phyloP scores from a whole-genome alignment of 1,140 invertebrate genomes.

The Zophobas atratus region DNA sequence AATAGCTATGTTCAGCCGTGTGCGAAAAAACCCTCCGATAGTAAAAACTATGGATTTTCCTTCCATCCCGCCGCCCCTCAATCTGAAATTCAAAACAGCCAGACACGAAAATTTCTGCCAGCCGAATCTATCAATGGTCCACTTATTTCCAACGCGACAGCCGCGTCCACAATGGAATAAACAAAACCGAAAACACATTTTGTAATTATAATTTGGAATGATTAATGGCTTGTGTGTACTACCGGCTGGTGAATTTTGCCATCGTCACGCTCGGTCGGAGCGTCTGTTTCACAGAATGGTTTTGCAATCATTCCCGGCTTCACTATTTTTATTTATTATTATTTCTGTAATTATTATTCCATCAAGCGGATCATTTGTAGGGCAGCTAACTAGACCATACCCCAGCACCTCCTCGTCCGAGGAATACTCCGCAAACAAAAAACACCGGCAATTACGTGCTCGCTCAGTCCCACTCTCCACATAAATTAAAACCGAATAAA shows the following conservation, averaged over 20 bases:
- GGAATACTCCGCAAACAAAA: not conserved
- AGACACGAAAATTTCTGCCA: too few species aligned
- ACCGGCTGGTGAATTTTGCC: conserved; percentile 19
- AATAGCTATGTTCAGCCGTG: too few species aligned
- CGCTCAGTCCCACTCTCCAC: conserved; percentile 2
- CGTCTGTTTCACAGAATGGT: conserved; percentile 30
- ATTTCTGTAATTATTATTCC: conserved; percentile 26
- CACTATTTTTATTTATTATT: conserved; percentile 18
- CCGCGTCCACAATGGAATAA: conserved; percentile 21
- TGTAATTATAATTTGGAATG: conserved; percentile 35
- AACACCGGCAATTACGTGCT: conserved; percentile 1
- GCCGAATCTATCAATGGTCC: conserved; percentile 2
- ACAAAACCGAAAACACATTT: conserved; percentile 26
- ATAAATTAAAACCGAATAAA: conserved; percentile 24
- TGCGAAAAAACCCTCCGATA: too few species aligned
- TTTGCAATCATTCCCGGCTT: conserved; percentile 25
- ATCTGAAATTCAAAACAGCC: too few species aligned
- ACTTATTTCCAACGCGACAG: conserved; percentile 8
- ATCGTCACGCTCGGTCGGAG: conserved; percentile 36
- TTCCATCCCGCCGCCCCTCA: too few species aligned
- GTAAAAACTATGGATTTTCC: too few species aligned
- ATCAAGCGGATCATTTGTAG: conserved; percentile 3
- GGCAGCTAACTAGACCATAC: conserved; percentile 12
- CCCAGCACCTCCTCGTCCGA: not conserved
- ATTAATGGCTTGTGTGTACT: conserved; percentile 13